A percentile compares a stretch with the other conserved stretches of the same genome.
These are phyloP conservation scores for Buceros bicornis DNA, from an alignment of 2,797 vertebrate species.

Conservation along the genomic window DNA sequence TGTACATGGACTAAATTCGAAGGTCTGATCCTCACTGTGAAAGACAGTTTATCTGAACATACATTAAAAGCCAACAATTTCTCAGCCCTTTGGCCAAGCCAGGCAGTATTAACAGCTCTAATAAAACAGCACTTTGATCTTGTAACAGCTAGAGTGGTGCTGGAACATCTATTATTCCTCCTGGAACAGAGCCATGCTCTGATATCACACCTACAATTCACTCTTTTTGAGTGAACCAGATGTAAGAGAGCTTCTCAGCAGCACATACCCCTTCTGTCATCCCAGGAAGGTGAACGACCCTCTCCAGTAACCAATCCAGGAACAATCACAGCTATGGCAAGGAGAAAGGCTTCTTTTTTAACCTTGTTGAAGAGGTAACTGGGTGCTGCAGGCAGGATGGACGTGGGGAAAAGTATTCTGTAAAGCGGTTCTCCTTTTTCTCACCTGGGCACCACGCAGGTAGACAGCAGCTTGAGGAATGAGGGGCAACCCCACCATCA, in stretches of 20 bases:
- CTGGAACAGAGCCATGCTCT: neutral
- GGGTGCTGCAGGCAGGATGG: neutral
- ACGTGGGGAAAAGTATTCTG: neutral
- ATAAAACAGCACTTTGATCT: conserved; percentile 9
- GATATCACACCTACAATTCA: neutral
- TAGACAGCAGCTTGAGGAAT: neutral
- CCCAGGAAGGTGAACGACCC: neutral
- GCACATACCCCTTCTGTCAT: neutral
- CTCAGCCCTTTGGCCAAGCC: conserved; percentile 8
- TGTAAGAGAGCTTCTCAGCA: neutral
- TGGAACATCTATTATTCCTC: conserved; percentile 37
- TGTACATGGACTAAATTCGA: neutral
- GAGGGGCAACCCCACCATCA: neutral
- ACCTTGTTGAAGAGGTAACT: neutral
- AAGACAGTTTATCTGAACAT: neutral
- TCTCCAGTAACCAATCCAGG: neutral
- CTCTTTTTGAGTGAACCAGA: conserved; percentile 1
- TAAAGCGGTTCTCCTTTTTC: neutral
- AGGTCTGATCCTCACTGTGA: neutral
- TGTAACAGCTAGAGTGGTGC: neutral
- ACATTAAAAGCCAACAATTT: conserved; percentile 12
- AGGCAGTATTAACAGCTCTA: conserved; percentile 17
- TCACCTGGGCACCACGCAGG: neutral
- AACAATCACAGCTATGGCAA: neutral
- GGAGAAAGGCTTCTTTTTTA: conserved; percentile 28